phyloP scores from a whole-genome alignment of 1,140 invertebrate species.

The Cydia amplana region DNA sequence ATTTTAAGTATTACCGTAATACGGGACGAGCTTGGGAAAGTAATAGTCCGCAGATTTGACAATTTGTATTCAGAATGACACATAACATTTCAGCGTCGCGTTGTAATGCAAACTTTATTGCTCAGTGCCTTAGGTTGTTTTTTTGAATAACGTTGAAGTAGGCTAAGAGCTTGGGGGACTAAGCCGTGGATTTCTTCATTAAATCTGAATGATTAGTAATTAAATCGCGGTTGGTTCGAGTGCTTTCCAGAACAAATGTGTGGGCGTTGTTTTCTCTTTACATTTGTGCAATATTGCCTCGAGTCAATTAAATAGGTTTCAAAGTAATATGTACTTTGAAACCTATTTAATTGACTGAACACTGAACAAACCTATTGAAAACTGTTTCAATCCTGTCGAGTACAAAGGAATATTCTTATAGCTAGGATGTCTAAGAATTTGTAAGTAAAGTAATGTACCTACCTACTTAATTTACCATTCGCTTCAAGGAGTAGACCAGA shows the following conservation, averaged over 20 bases:
- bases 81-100: not conserved
- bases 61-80: not conserved
- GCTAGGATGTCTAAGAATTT: not conserved
- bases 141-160: not conserved
- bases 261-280: constrained; percentile 7
- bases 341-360: no score
- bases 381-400: not conserved
- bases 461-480: no score
- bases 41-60: not conserved
- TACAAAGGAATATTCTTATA: not conserved
- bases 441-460: no score
- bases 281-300: constrained; percentile 13
- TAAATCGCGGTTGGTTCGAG: constrained; percentile 13
- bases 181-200: constrained; percentile 13
- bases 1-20: not conserved
- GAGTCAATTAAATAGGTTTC: not conserved
- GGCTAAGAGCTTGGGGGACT: not conserved
- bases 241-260: not conserved
- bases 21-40: not conserved
- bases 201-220: constrained; percentile 19
- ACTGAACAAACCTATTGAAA: no score
- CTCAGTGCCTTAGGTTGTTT: not conserved
- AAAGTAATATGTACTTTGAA: no score
- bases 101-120: not conserved
- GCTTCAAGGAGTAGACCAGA: no score